Percentiles rank a stretch among this genome's conserved stretches.
Evolutionary conservation across 1,140 invertebrate genomes (phyloP).

Genomic region (Subanguina moxae): DNA sequence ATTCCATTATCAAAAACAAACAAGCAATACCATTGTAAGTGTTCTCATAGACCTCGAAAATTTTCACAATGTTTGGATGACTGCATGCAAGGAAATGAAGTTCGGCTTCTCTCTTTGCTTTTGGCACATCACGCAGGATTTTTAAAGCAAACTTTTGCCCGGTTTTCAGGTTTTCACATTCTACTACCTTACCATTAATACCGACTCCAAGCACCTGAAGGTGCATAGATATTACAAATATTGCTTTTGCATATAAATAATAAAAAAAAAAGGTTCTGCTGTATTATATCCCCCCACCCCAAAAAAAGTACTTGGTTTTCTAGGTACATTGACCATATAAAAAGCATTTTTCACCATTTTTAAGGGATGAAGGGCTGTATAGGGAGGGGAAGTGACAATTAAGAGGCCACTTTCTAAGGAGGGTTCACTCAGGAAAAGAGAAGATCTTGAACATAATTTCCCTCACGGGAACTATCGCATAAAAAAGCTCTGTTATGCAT

Average conservation of each 20-base stretch:
- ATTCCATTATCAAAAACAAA: constrained; percentile 94
- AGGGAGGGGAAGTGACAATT: no score
- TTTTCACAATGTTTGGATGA: constrained; percentile 84
- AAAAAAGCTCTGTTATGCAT: no score
- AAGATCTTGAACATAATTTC: no score
- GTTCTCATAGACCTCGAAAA: constrained; percentile 94
- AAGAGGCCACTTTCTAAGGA: no score
- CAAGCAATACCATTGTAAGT: constrained; percentile 81
- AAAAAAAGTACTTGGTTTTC: no score
- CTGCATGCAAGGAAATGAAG: constrained; percentile 85
- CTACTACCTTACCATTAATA: constrained; percentile 85
- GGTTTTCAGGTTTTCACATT: constrained; percentile 69
- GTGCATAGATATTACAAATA: constrained; percentile 10
- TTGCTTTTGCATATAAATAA: constrained; percentile 10
- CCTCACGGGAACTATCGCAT: no score
- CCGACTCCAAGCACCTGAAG: constrained; percentile 79
- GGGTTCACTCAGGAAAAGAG: no score
- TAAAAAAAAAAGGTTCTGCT: constrained; percentile 1
- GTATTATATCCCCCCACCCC: no score
- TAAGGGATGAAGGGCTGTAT: no score
- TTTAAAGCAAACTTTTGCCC: constrained; percentile 80
- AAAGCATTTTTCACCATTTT: no score
- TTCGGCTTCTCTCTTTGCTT: constrained; percentile 88
- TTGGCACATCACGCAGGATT: constrained; percentile 82
- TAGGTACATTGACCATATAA: no score